Base-by-base conservation (phyloP, 2,888 invertebrate species). In the Criorhina ranunculi region DNA sequence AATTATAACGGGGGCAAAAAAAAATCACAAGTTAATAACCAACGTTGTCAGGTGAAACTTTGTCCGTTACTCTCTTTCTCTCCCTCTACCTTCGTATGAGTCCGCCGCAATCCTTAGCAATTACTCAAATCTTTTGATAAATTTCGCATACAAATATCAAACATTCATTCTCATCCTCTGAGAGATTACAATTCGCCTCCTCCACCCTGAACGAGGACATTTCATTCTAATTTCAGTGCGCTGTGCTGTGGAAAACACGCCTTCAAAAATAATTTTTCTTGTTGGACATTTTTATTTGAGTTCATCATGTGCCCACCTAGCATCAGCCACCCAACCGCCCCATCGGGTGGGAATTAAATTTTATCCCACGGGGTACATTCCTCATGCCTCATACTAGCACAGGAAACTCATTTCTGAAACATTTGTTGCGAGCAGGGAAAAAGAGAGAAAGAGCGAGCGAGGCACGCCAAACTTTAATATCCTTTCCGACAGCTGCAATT, bases 401-500 rank as follows among this genome's bases (percentile, higher is more conserved):
- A 80, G 31, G 79, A 85, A 80, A 85, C 80, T 85, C 75, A 85
- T 85, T 85, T 78, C 76, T 80, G 85, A 85, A 85, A 85, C 85
- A 80, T 85, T 85, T 80, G 75, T 70, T 57, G 46, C 42, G 33
- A 8, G n/a, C n/a, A 12, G 9, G 51, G 9, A 19, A 44, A 6
- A n/a, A 19, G n/a, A 44, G 12, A 12, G 5, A 33, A 11, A 31
- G 9, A 15, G 15, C 5, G 12, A 7, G 5, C n/a, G 9, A 42
- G 69, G 75, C 75, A 75, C 59, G 70, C 85, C 80, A 66, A 76
- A 75, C 85, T 80, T 85, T 85, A 85, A 85, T 85, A 85, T 85
- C 85, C 80, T 80, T 75, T 85, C 85, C 75, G 85, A 85, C 85
- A 85, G 85, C 85, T 85, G 85, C 85, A 85, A 85, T 85, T 85